Evolutionary conservation across 1,140 invertebrate genomes (phyloP), one percentile per base, ranked within the genome.

Genomic region (Latrodectus geometricus): DNA sequence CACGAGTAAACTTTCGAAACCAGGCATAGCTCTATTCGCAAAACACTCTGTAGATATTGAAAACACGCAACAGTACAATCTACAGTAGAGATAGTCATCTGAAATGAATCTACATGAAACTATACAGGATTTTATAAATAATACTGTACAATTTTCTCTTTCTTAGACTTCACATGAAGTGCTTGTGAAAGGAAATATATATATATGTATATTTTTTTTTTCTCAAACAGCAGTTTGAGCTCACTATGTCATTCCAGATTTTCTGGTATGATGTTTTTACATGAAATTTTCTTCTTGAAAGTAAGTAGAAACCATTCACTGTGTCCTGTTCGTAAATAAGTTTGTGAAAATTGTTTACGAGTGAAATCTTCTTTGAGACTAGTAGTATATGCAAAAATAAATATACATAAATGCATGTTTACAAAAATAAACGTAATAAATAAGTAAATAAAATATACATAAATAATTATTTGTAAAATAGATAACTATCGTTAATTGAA

Each of bases 111-210:
- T 76, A 84, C 82, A 84, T 54, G 52, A 81, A 54, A 84, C 82
- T 84, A 84, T 84, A 84, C 73, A 75, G 17, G 73, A 84, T 66
- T 54, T 84, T 84, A 84, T 84, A 84, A 84, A 84, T 84, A 74
- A n/a, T 68, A 84, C 82, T 84, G 73, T 84, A 84, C 82, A 84
- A 35, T 69, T 52, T 54, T 56, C 56, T 68, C 70, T 35, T 23
- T 21, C 20, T 4, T n/a, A 2, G 4, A 4, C 68, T 69, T 69
- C 49, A 20, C 23, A 49, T 49, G 72, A 73, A 73, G 72, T 4
- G 54, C 54, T 14, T 2, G 17, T 11, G 17, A 61, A 61, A 17
- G 17, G 54, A 61, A 61, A 61, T 61, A 61, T 61, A 61, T 61
- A 56, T 56, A 14, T 61, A 61, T 61, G 0, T 61, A 61, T 61